Conservation (phyloP, 2,888 invertebrate genomes). For the Melanchra persicariae region DNA sequence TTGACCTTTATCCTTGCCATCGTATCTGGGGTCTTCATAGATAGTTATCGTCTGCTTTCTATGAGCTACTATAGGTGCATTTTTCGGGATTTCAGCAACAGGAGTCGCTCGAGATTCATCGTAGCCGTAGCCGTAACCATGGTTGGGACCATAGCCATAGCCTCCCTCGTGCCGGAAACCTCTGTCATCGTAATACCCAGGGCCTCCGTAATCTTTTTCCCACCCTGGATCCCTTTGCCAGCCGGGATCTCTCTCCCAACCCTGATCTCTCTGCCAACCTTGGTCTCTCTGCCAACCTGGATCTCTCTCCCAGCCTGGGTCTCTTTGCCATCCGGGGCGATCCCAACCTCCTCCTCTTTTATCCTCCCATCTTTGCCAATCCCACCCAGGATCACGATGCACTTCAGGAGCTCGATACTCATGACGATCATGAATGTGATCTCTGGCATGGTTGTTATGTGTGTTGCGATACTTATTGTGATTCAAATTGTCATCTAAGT, state of each 20-base stretch:
- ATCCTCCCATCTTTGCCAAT: constrained; percentile 81
- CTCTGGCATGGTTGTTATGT: constrained; percentile 82
- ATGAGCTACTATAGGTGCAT: constrained; percentile 84
- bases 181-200: constrained; percentile 84
- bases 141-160: constrained; percentile 82
- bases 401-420: constrained; percentile 77
- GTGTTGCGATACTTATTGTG: constrained; percentile 85
- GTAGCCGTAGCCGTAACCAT: constrained; percentile 85
- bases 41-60: constrained; percentile 89
- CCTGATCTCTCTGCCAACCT: constrained; percentile 71
- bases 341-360: constrained; percentile 74
- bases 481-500: constrained; percentile 84
- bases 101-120: constrained; percentile 83
- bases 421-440: constrained; percentile 80
- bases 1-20: constrained; percentile 83
- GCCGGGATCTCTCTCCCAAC: constrained; percentile 72
- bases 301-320: constrained; percentile 66
- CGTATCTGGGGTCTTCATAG: constrained; percentile 88
- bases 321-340: constrained; percentile 72
- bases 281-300: constrained; percentile 66
- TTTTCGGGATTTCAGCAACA: constrained; percentile 80
- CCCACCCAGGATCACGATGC: constrained; percentile 79
- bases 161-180: constrained; percentile 85
- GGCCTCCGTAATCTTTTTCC: constrained; percentile 83
- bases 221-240: constrained; percentile 76